Evolutionary conservation across 2,888 invertebrate genomes (phyloP).

Genomic region (Ommatoiulus sabulosus): DNA sequence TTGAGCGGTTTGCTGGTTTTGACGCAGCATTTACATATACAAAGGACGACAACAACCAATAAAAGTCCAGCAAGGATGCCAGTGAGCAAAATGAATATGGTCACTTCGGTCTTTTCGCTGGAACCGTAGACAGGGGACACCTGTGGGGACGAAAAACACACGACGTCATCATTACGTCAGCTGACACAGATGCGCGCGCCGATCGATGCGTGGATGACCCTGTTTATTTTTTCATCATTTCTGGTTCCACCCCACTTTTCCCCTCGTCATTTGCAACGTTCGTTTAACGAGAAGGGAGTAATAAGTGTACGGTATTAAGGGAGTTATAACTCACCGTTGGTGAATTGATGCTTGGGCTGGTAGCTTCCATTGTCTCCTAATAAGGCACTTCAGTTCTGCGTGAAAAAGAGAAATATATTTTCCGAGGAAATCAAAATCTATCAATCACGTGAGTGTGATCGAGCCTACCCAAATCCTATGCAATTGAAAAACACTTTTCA

Average conservation of each 20-base stretch:
- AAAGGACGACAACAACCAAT: conserved; percentile 68
- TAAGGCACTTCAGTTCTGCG: conserved; percentile 21
- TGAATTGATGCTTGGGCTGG: conserved; percentile 20
- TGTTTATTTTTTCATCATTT: conserved; percentile 2
- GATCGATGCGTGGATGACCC: conserved; percentile 18
- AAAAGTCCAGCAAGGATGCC: conserved; percentile 68
- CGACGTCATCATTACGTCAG: conserved; percentile 10
- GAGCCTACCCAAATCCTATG: too few species aligned
- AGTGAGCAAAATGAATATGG: conserved; percentile 67
- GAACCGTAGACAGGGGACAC: conserved; percentile 8
- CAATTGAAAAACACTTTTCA: too few species aligned
- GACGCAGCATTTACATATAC: conserved; percentile 68
- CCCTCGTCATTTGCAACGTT: background rate
- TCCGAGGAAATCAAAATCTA: background rate
- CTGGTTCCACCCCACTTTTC: background rate
- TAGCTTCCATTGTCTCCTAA: conserved; percentile 15
- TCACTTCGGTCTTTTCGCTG: conserved; percentile 61
- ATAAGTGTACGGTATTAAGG: background rate
- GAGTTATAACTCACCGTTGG: conserved; percentile 15
- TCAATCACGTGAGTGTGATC: background rate
- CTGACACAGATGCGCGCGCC: background rate
- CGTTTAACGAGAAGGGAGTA: background rate
- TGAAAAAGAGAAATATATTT: background rate
- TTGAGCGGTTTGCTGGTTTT: conserved; percentile 64
- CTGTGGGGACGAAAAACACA: conserved; percentile 45